phyloP scores from a whole-genome alignment of 2,797 vertebrate genomes.

The Rhinatrema bivittatum region DNA sequence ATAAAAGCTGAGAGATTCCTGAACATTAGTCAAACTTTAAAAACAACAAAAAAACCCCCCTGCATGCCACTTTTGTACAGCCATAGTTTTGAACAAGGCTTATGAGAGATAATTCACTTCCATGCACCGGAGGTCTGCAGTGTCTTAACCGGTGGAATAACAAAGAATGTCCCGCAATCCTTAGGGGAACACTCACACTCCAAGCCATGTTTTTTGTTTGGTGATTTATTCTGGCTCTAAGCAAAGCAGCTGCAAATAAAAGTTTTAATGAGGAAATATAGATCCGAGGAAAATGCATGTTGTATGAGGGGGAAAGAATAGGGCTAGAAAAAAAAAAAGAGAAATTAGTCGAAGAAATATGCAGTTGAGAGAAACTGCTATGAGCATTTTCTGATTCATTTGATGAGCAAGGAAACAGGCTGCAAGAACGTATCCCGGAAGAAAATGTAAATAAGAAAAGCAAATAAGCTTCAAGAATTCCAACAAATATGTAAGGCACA shows the following conservation, averaged over 20 bases:
- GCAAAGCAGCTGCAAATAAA: background rate
- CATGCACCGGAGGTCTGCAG: conserved; percentile 9
- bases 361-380: no score
- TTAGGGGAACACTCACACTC: background rate
- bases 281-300: background rate
- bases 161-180: background rate
- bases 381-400: no score
- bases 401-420: no score
- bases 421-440: no score
- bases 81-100: conserved; percentile 9
- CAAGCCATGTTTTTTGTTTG: no score
- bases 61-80: conserved; percentile 3
- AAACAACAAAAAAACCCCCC: conserved; percentile 49
- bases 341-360: no score
- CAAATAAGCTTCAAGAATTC: no score
- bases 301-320: no score
- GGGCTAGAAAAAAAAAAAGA: no score
- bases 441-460: no score
- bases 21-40: conserved; percentile 65
- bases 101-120: conserved; percentile 11
- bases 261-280: no score
- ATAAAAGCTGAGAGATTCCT: conserved; percentile 55
- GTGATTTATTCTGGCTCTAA: background rate
- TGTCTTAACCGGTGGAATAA: conserved; percentile 5
- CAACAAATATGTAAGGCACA: no score